A percentile compares a stretch with the other conserved stretches of the same genome.
Conservation (phyloP, 2,113 vertebrate genomes). For the Festucalex cinctus region DNA sequence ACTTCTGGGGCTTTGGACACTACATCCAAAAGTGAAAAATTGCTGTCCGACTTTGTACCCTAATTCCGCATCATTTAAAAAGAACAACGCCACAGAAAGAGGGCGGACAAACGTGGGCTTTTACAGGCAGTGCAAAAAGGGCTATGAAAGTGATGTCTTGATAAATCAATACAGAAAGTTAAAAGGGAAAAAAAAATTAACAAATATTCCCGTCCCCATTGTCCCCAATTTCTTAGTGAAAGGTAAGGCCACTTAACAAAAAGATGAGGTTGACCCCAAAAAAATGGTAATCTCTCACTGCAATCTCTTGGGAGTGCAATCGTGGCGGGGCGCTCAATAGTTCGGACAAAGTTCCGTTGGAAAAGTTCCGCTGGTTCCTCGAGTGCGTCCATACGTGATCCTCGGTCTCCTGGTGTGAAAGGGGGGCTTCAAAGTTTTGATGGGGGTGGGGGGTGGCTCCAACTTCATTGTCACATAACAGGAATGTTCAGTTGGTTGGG, state of each 20-base stretch:
- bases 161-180: constrained; percentile 51
- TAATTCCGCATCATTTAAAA: background rate
- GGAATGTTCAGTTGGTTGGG: constrained; percentile 69
- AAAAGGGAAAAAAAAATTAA: constrained; percentile 37
- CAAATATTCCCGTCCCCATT: constrained; percentile 50
- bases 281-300: constrained; percentile 79
- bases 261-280: constrained; percentile 68
- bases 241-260: constrained; percentile 81
- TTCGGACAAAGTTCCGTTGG: constrained; percentile 29
- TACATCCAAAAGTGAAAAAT: too few species aligned
- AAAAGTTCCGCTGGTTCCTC: constrained; percentile 41
- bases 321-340: constrained; percentile 43
- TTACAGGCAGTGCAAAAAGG: background rate
- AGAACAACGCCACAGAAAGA: background rate
- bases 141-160: constrained; percentile 29
- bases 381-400: constrained; percentile 36
- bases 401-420: constrained; percentile 23
- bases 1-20: too few species aligned
- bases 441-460: constrained; percentile 42
- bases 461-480: constrained; percentile 60
- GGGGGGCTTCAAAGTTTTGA: constrained; percentile 43
- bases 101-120: background rate
- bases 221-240: constrained; percentile 71
- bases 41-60: too few species aligned
- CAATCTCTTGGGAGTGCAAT: constrained; percentile 76